Percentiles rank a stretch among this genome's conserved stretches.
Conservation (phyloP, 2,113 vertebrate genomes). For the Acanthisitta chloris region DNA sequence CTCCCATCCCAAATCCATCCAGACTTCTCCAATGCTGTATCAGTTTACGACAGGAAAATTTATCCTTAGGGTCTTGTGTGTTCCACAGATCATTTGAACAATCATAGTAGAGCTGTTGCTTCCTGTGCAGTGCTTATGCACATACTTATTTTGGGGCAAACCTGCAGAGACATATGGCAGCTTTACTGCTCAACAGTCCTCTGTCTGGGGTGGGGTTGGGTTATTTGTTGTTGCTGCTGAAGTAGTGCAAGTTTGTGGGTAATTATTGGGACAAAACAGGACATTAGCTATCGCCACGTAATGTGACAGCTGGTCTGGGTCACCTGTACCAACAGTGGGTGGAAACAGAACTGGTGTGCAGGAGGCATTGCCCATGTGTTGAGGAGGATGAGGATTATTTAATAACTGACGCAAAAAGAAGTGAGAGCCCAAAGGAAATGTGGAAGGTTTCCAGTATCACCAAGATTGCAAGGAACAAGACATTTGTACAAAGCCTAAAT, state of each 20-base stretch:
- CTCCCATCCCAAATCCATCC: background rate
- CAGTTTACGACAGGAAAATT: background rate
- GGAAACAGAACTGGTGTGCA: background rate
- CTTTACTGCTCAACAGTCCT: background rate
- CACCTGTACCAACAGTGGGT: background rate
- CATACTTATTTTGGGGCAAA: background rate
- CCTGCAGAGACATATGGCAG: background rate
- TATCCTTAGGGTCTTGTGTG: background rate
- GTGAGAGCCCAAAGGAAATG: background rate
- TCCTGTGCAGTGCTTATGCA: background rate
- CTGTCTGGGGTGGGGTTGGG: background rate
- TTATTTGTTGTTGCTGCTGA: background rate
- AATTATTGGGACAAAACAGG: background rate
- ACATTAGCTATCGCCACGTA: background rate
- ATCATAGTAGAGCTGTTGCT: fast-evolving
- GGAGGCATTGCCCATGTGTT: conserved; percentile 16
- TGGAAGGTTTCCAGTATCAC: background rate
- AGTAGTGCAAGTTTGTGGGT: background rate
- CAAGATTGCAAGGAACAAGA: background rate
- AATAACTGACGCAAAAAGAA: background rate
- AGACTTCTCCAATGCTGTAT: background rate
- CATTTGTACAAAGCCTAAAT: background rate
- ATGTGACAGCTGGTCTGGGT: background rate
- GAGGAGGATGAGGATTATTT: conserved; percentile 20
- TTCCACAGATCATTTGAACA: background rate